Evolutionary conservation across 2,113 vertebrate species (phyloP).

Genomic region (Microtus ochrogaster): DNA sequence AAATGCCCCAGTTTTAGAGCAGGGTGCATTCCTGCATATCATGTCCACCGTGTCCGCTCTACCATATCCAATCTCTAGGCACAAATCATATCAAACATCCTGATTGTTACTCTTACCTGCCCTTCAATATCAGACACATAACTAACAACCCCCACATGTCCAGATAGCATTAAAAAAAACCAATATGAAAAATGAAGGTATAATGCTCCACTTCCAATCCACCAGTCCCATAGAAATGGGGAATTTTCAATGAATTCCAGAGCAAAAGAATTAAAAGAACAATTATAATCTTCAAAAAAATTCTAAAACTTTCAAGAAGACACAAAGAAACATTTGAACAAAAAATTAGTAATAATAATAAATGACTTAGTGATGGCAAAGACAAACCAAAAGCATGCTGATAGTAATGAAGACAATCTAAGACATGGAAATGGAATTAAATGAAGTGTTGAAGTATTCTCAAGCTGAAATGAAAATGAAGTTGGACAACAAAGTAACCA

Average conservation of each 20-base stretch:
- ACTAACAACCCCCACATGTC: not conserved
- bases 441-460: not conserved
- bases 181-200: not conserved
- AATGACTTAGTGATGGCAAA: not conserved
- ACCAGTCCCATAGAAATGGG: not conserved
- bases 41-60: accelerated
- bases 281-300: not conserved
- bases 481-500: not conserved
- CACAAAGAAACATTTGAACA: not conserved
- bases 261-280: not conserved
- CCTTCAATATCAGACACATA: not conserved
- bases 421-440: not conserved
- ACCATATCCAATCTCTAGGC: not conserved
- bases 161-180: not conserved
- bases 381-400: no score
- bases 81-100: not conserved
- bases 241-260: not conserved
- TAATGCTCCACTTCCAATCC: not conserved
- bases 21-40: not conserved
- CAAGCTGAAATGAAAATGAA: not conserved
- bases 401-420: not conserved
- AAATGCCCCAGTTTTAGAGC: not conserved
- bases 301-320: not conserved
- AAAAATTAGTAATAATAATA: not conserved
- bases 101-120: not conserved